These are phyloP conservation scores for Vireo griseus DNA, from an alignment of 2,797 vertebrate species.

Conservation along the genomic window DNA sequence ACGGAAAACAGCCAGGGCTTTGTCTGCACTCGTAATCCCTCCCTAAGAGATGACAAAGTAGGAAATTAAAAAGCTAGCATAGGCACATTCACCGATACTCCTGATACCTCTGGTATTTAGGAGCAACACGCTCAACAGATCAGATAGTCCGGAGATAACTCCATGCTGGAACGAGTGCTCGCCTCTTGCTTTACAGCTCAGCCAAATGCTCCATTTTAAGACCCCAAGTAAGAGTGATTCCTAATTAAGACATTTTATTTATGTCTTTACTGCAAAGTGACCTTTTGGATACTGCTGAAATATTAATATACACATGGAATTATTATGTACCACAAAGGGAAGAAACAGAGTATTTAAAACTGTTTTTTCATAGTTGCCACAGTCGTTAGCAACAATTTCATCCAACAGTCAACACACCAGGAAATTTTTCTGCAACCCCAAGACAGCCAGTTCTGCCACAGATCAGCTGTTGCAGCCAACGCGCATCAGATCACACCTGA, in stretches of 20 bases:
- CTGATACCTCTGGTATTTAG: background rate
- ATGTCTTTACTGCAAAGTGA: background rate
- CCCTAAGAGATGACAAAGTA: constrained; percentile 41
- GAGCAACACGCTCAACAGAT: background rate
- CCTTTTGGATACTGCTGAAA: background rate
- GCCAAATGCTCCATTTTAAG: background rate
- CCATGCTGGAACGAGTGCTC: background rate
- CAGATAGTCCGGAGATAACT: background rate
- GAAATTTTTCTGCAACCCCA: background rate
- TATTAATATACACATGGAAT: background rate
- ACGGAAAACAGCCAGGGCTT: constrained; percentile 20
- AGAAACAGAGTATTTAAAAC: background rate
- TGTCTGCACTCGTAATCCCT: constrained; percentile 40
- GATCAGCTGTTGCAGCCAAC: background rate
- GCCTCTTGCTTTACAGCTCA: background rate
- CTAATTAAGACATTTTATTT: background rate
- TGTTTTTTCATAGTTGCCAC: fast-evolving
- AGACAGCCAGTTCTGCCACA: background rate
- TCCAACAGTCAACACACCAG: background rate
- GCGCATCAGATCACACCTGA: fast-evolving
- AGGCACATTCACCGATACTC: background rate
- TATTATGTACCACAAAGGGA: background rate
- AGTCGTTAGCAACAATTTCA: fast-evolving
- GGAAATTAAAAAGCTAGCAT: constrained; percentile 46
- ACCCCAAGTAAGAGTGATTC: background rate